Conservation (phyloP, 2,797 vertebrate genomes). For the Atherinosoma microstoma region DNA sequence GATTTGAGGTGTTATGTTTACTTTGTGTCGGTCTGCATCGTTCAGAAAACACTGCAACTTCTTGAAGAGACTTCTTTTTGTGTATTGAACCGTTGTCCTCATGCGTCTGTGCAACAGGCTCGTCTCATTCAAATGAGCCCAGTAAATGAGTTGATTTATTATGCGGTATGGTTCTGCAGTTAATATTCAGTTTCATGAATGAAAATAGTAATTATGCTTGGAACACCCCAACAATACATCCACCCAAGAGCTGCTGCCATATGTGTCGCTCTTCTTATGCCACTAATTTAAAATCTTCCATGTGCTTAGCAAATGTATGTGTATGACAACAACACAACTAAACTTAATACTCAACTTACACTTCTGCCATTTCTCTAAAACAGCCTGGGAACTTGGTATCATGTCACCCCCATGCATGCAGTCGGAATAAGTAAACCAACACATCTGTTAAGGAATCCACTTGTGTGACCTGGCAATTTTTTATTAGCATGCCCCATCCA, state of each 20-base stretch:
- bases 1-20: too few species aligned
- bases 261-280: not conserved
- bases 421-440: conserved; percentile 61
- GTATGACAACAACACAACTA: not conserved
- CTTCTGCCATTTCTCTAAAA: conserved; percentile 3
- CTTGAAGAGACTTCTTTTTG: too few species aligned
- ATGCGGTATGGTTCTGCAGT: not conserved
- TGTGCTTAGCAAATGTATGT: not conserved
- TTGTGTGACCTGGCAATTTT: conserved; percentile 71
- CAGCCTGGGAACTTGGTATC: conserved; percentile 4
- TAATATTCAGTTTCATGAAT: conserved; percentile 6
- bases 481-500: conserved; percentile 70
- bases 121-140: too few species aligned
- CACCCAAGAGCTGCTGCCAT: not conserved
- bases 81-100: too few species aligned
- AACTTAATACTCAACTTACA: not conserved
- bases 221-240: not conserved
- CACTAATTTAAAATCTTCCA: not conserved
- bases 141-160: not conserved
- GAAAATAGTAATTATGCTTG: conserved; percentile 1
- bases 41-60: too few species aligned
- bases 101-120: too few species aligned
- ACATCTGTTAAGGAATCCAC: conserved; percentile 59
- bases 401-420: conserved; percentile 28
- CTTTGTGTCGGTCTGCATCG: too few species aligned